A percentile compares a stretch with the other conserved stretches of the same genome.
phyloP scores from a whole-genome alignment of 2,888 invertebrate genomes.

The Perizoma affinitatum region DNA sequence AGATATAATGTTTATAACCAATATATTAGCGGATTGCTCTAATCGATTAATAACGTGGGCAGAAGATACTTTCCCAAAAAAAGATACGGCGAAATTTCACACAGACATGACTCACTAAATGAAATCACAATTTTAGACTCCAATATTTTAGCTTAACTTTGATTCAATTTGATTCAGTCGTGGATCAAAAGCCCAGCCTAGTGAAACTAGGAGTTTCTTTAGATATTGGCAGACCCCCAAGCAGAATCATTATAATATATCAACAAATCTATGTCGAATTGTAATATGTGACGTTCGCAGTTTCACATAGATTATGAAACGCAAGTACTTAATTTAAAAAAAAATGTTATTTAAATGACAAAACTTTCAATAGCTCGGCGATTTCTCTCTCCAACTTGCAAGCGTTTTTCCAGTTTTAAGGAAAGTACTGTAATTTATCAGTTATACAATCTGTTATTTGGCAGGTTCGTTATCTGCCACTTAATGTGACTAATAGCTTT shows the following conservation, averaged over 20 bases:
- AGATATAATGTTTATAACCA: conserved; percentile 19
- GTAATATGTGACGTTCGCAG: too few species aligned
- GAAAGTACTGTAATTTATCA: background rate
- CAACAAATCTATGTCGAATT: too few species aligned
- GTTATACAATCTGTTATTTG: background rate
- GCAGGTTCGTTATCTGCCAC: background rate
- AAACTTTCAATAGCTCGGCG: background rate
- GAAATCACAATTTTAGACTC: background rate
- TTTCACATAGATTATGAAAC: too few species aligned
- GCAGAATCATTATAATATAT: too few species aligned
- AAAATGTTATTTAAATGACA: too few species aligned
- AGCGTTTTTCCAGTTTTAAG: conserved; percentile 1
- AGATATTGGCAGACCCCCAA: too few species aligned
- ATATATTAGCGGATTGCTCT: conserved; percentile 24
- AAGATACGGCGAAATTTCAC: conserved; percentile 19
- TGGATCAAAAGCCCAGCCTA: too few species aligned
- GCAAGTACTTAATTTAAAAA: background rate
- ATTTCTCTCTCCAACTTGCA: conserved; percentile 6
- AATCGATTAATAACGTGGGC: conserved; percentile 22
- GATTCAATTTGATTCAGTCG: too few species aligned
- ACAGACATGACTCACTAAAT: conserved; percentile 6
- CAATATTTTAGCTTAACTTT: too few species aligned
- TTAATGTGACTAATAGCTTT: too few species aligned
- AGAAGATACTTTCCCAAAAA: conserved; percentile 20
- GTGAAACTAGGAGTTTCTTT: too few species aligned